Percentiles rank a stretch among this genome's conserved stretches.
These are phyloP conservation scores for Micrasema minimum DNA, from an alignment of 1,140 invertebrate genomes.

Conservation along the genomic window DNA sequence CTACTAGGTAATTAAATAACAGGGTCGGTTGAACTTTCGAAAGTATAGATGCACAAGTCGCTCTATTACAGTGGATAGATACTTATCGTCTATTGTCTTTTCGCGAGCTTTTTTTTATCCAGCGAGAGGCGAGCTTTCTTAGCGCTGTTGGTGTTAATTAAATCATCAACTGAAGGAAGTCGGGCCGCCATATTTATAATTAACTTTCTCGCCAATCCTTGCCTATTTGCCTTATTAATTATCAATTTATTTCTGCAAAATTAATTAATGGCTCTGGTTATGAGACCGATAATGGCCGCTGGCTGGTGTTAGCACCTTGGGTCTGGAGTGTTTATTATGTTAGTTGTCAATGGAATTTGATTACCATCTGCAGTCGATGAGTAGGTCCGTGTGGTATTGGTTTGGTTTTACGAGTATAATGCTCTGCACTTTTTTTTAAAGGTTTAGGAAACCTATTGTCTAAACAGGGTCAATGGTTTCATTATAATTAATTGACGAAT, in stretches of 20 bases:
- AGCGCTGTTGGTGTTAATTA: slow-evolving; percentile 36
- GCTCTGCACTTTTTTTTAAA: not conserved
- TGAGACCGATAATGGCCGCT: slow-evolving; percentile 18
- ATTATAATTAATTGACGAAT: too few species aligned
- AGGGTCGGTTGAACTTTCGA: slow-evolving; percentile 1
- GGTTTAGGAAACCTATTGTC: not conserved
- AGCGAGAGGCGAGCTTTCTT: slow-evolving; percentile 1
- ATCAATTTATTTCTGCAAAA: slow-evolving; percentile 47
- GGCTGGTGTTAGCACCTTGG: slow-evolving; percentile 4
- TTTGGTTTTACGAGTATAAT: slow-evolving; percentile 1
- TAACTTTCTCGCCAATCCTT: slow-evolving; percentile 39
- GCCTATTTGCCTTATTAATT: slow-evolving; percentile 48
- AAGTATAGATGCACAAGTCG: slow-evolving; percentile 10
- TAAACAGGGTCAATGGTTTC: too few species aligned
- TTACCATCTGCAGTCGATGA: too few species aligned
- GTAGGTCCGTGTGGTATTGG: not conserved
- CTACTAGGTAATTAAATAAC: not conserved
- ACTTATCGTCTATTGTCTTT: slow-evolving; percentile 20
- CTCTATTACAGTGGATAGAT: not conserved
- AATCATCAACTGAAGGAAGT: slow-evolving; percentile 37
- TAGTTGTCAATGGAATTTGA: not conserved
- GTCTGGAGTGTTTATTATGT: slow-evolving; percentile 8
- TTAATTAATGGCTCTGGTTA: slow-evolving; percentile 45
- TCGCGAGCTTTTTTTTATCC: slow-evolving; percentile 12
- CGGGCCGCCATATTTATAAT: slow-evolving; percentile 46